A percentile compares a stretch with the other conserved stretches of the same genome.
Conservation (phyloP, 2,888 invertebrate genomes). For the Synergus itoensis region DNA sequence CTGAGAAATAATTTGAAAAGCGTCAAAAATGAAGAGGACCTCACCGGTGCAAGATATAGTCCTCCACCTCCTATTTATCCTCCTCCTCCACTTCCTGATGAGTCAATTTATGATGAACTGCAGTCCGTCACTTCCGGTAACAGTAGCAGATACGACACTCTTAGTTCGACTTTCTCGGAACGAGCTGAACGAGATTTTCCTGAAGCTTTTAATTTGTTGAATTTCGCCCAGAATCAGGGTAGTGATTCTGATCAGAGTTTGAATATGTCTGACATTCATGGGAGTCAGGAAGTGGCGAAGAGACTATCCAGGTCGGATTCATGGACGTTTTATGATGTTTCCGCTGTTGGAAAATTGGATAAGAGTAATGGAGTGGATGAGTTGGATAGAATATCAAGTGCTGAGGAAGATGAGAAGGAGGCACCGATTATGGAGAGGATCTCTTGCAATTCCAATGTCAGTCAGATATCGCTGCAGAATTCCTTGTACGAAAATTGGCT, state of each 20-base stretch:
- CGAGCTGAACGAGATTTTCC: constrained; percentile 78
- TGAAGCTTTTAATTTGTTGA: constrained; percentile 66
- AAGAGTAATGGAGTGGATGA: constrained; percentile 64
- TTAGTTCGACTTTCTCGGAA: constrained; percentile 72
- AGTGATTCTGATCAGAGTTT: constrained; percentile 63
- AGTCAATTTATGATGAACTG: constrained; percentile 80
- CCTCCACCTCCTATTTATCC: constrained; percentile 81
- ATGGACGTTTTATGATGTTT: constrained; percentile 80
- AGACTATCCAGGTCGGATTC: constrained; percentile 78
- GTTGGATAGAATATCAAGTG: constrained; percentile 68
- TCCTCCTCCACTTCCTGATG: constrained; percentile 81
- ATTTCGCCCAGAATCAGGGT: constrained; percentile 62
- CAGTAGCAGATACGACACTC: constrained; percentile 74
- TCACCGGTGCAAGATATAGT: constrained; percentile 68
- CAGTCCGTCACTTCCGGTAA: constrained; percentile 76
- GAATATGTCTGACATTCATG: constrained; percentile 46
- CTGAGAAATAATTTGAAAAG: constrained; percentile 65
- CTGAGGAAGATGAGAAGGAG: constrained; percentile 62
- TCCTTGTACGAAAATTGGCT: constrained; percentile 79
- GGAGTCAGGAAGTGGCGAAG: constrained; percentile 64
- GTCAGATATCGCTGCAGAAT: constrained; percentile 71
- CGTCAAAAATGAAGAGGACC: constrained; percentile 69
- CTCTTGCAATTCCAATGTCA: constrained; percentile 60
- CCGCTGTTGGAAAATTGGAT: constrained; percentile 58
- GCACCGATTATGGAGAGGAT: constrained; percentile 59